Conservation (phyloP, 2,888 invertebrate species). For the Lasioglossum calceatum region DNA sequence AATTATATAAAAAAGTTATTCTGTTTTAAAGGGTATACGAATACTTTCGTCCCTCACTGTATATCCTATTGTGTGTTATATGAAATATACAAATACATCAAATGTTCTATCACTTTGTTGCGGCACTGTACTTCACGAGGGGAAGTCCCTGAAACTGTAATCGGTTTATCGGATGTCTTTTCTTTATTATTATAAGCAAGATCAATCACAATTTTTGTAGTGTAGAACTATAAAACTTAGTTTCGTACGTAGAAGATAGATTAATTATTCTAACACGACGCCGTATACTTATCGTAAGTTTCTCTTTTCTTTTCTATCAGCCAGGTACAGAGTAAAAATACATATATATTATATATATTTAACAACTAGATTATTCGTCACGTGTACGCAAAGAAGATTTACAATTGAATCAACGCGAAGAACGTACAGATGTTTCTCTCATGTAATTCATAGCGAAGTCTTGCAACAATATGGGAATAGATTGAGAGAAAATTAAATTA, state of each 20-base stretch:
- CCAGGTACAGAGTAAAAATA: constrained; percentile 22
- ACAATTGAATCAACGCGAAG: background rate
- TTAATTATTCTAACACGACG: constrained; percentile 13
- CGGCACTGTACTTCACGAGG: background rate
- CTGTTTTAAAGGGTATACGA: too few species aligned
- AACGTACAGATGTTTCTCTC: too few species aligned
- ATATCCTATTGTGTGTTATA: too few species aligned
- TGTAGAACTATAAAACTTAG: constrained; percentile 17
- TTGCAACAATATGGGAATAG: background rate
- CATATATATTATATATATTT: background rate
- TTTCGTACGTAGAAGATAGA: background rate
- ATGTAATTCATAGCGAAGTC: background rate
- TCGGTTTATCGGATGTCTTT: background rate
- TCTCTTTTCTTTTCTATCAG: background rate
- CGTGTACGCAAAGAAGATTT: background rate
- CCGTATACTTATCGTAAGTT: background rate
- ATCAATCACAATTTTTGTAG: background rate
- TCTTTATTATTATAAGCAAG: constrained; percentile 11
- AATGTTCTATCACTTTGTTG: too few species aligned
- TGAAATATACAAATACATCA: too few species aligned
- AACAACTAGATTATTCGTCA: background rate
- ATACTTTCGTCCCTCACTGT: too few species aligned
- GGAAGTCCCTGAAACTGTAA: background rate
- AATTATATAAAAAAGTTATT: too few species aligned
- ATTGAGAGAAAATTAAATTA: constrained; percentile 16